phyloP scores from a whole-genome alignment of 2,888 invertebrate species.

The Eilema sororculum region DNA sequence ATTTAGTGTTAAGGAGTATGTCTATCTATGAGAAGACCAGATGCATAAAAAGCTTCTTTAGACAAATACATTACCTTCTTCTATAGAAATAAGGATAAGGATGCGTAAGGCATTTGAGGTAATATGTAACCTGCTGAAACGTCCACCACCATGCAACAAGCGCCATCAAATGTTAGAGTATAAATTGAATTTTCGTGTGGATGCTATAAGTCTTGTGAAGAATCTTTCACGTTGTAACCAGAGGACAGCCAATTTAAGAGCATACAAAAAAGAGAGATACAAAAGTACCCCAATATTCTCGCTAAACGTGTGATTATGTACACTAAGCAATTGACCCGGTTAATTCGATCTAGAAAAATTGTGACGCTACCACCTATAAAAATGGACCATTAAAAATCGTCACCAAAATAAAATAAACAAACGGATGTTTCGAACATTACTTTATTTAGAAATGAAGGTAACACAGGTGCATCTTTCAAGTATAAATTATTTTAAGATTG shows the following conservation, averaged over 20 bases:
- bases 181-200: not conserved
- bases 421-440: conserved; percentile 29
- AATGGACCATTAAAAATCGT: conserved; percentile 32
- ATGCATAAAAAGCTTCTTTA: not conserved
- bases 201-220: not conserved
- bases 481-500: conserved; percentile 40
- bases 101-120: not conserved
- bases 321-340: not conserved
- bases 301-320: not conserved
- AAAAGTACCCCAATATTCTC: not conserved
- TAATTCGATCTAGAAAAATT: not conserved
- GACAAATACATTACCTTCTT: not conserved
- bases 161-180: not conserved
- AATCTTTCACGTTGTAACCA: not conserved
- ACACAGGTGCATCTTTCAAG: conserved; percentile 48
- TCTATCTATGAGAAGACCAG: conserved; percentile 13
- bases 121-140: not conserved
- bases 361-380: not conserved
- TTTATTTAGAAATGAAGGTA: conserved; percentile 22
- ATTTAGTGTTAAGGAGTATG: conserved; percentile 8
- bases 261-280: not conserved
- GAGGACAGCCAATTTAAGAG: not conserved
- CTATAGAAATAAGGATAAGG: not conserved
- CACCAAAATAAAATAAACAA: conserved; percentile 29
- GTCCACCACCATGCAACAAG: not conserved